These are phyloP conservation scores for Empis livida DNA, from an alignment of 2,888 invertebrate species.

Conservation along the genomic window DNA sequence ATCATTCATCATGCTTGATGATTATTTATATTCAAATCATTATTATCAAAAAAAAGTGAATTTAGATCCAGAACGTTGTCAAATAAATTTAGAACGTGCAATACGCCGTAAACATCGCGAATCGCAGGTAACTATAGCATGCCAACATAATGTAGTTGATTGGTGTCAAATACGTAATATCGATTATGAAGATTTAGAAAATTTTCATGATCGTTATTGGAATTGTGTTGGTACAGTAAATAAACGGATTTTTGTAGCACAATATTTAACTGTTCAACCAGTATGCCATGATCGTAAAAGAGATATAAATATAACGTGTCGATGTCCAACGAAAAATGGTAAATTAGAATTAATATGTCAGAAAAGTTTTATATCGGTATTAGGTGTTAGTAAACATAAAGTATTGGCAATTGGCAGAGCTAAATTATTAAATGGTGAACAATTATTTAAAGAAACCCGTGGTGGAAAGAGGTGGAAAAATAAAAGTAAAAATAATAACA, in stretches of 20 bases:
- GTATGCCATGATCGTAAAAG: background rate
- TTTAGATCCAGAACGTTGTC: background rate
- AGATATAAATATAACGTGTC: background rate
- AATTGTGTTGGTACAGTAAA: background rate
- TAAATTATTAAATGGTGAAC: background rate
- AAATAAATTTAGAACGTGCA: background rate
- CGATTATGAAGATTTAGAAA: background rate
- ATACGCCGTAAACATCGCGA: background rate
- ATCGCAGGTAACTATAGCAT: background rate
- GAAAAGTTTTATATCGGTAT: background rate
- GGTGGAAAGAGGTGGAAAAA: background rate
- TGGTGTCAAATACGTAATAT: background rate
- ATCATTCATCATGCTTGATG: too few species aligned
- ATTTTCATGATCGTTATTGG: conserved; percentile 1
- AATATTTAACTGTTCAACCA: background rate
- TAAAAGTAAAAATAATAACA: too few species aligned
- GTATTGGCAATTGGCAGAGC: background rate
- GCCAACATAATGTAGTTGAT: background rate
- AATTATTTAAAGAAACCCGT: background rate
- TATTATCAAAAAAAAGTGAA: background rate
- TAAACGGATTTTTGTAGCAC: background rate
- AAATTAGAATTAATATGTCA: background rate
- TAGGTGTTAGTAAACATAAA: conserved; percentile 1
- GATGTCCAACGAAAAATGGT: background rate
- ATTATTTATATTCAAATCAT: background rate